A percentile compares a stretch with the other conserved stretches of the same genome.
Conservation (phyloP, 2,888 invertebrate species). For the Allophyes oxyacanthae region DNA sequence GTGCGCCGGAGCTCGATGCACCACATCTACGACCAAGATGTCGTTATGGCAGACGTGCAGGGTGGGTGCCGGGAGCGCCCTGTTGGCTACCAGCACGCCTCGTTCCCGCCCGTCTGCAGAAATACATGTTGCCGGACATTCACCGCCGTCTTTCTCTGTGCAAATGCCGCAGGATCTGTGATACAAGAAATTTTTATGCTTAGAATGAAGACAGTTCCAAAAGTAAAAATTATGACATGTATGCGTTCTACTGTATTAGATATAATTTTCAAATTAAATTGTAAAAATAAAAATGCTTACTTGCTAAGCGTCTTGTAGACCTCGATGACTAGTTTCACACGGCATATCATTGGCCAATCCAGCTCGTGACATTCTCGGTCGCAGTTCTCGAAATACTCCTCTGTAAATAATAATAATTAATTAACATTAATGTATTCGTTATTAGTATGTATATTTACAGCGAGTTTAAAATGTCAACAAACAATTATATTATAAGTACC, state of each 20-base stretch:
- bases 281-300: too few relatives aligned
- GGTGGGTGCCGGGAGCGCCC: conserved; percentile 90
- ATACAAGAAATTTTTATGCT: conserved; percentile 21
- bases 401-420: conserved; percentile 84
- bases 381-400: conserved; percentile 92
- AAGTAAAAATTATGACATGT: not conserved
- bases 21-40: conserved; percentile 93
- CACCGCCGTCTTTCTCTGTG: conserved; percentile 87
- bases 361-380: conserved; percentile 93
- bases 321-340: conserved; percentile 93
- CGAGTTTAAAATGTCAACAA: not conserved
- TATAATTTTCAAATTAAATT: too few relatives aligned
- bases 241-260: too few relatives aligned
- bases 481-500: not conserved
- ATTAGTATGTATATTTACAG: conserved; percentile 14
- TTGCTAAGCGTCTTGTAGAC: conserved; percentile 92
- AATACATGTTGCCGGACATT: conserved; percentile 91
- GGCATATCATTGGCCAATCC: conserved; percentile 94
- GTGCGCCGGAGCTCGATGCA: conserved; percentile 92
- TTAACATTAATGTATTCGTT: conserved; percentile 20
- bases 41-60: conserved; percentile 93
- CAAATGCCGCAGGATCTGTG: conserved; percentile 91
- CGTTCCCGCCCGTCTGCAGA: conserved; percentile 91
- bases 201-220: conserved; percentile 3
- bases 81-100: conserved; percentile 91